Evolutionary conservation across 2,888 invertebrate species (phyloP), one percentile per base, ranked within the genome.

Genomic region (Anorthoa munda): DNA sequence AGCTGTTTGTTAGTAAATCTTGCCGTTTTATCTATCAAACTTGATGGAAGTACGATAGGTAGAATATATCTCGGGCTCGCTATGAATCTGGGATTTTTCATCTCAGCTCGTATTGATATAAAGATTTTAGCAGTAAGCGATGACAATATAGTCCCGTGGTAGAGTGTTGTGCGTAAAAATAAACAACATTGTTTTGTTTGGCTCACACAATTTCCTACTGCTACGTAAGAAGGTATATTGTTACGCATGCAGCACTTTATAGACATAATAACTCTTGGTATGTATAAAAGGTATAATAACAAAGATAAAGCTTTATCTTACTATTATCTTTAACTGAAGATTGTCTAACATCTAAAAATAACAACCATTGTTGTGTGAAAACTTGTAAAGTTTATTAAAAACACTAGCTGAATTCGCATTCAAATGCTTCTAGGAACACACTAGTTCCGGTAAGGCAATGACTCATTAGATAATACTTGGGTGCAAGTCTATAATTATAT

Each of bases 111-210:
- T 9, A 50, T 51, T 55, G 51, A 31, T 58, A 48, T 61, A 60
- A 56, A 66, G 39, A 77, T 31, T 55, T 75, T 13, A 31, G 26
- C 1, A 77, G 45, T 48, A 48, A 65, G 46, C 7, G 39, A 65
- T 72, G 73, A 65, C 55, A 83, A 61, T 66, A 31, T 18, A 63
- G 53, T 61, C 59, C 17, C 45, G 31, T 39, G 60, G 21, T 64
- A 65, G 2, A 79, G 48, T 18, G 50, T 56, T 66, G 18, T 55
- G 78, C 39, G 46, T 82, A 72, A 76, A 69, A 69, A 69, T 83
- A 72, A 80, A 76, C 80, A 69, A 72, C 58, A 53, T 75, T 76
- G 69, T 79, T 81, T 83, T 79, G 70, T 83, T 82, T 79, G 79
- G 79, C 74, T 83, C 73, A 48, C 51, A 48, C 48, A 65, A 48